A percentile compares a stretch with the other conserved stretches of the same genome.
Evolutionary conservation across 2,113 vertebrate genomes (phyloP).

Genomic region (Malurus melanocephalus): DNA sequence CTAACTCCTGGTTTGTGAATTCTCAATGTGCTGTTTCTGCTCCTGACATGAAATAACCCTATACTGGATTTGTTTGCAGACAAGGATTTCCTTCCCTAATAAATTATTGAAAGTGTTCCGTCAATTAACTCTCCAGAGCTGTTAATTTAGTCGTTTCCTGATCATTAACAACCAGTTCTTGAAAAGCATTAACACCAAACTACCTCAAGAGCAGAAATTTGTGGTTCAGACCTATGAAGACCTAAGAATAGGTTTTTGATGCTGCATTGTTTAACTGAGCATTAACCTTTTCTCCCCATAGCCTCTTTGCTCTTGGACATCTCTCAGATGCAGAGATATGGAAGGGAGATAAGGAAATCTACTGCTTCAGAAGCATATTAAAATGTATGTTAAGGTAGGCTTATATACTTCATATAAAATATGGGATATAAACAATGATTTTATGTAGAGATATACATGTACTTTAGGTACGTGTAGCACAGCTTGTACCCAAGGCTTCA

Average conservation of each 20-base stretch:
- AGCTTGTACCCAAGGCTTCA: not conserved
- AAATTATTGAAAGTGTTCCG: conserved; percentile 11
- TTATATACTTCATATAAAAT: not conserved
- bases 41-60: not conserved
- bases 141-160: conserved; percentile 11
- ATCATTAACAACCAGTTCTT: not conserved
- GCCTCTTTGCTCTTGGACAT: not conserved
- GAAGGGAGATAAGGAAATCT: not conserved
- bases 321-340: not conserved
- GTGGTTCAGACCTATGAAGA: not conserved
- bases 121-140: conserved; percentile 24
- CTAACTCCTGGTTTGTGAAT: not conserved
- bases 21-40: not conserved
- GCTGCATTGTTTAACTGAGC: not conserved
- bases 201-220: not conserved
- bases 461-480: not conserved
- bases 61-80: not conserved
- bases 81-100: conserved; percentile 42
- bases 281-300: not conserved
- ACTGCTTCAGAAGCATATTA: not conserved
- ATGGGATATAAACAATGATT: not conserved
- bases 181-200: not conserved
- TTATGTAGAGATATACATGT: no score
- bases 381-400: not conserved
- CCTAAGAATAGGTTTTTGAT: not conserved